Percentiles rank a stretch among this genome's conserved stretches.
These are phyloP conservation scores for Oligia fasciuncula DNA, from an alignment of 2,888 invertebrate species.

Conservation along the genomic window DNA sequence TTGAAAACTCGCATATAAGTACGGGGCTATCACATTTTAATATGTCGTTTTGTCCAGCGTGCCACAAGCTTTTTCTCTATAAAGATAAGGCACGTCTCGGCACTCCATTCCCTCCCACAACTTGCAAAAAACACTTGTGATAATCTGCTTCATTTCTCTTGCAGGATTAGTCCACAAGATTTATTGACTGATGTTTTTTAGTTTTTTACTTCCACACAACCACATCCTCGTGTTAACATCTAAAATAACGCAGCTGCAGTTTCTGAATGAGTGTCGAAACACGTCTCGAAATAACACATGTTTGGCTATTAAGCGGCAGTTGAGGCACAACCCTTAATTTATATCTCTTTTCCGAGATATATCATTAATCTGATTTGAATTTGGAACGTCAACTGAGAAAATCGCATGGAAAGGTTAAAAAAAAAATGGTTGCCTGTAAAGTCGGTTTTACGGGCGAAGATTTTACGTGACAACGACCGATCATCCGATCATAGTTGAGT, in stretches of 20 bases:
- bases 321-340: conserved; percentile 55
- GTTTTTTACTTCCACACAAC: conserved; percentile 63
- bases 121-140: conserved; percentile 71
- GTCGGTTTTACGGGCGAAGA: too few relatives aligned
- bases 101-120: conserved; percentile 67
- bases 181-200: conserved; percentile 69
- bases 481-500: too few relatives aligned
- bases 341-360: conserved; percentile 39
- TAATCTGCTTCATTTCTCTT: conserved; percentile 70
- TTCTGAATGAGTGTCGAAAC: conserved; percentile 62
- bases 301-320: conserved; percentile 57
- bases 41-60: conserved; percentile 57
- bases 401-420: too few relatives aligned
- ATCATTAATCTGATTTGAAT: neutral
- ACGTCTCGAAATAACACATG: conserved; percentile 63
- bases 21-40: conserved; percentile 50
- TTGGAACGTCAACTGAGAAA: too few relatives aligned
- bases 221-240: conserved; percentile 64
- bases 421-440: too few relatives aligned
- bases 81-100: conserved; percentile 85
- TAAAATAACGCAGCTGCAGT: conserved; percentile 66
- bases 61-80: conserved; percentile 61
- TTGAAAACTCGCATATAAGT: conserved; percentile 26
- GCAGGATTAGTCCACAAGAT: conserved; percentile 77
- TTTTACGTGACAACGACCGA: too few relatives aligned